Percentiles rank a stretch among this genome's conserved stretches.
Evolutionary conservation across 2,888 invertebrate species (phyloP).

Genomic region (Cheilosia impressa): DNA sequence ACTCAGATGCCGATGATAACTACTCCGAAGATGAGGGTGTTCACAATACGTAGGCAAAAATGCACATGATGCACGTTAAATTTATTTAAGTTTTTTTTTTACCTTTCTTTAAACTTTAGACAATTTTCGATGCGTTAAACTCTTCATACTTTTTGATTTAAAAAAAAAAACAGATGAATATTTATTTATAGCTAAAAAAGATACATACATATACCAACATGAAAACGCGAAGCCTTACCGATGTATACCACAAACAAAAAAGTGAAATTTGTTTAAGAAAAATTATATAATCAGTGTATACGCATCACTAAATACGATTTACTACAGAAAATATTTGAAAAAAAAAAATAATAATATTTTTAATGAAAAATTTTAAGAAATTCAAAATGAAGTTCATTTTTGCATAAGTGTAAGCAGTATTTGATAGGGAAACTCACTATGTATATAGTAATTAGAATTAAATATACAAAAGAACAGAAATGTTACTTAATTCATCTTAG

Average conservation of each 20-base stretch:
- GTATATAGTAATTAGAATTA: constrained; percentile 67
- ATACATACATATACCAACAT: constrained; percentile 67
- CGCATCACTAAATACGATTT: constrained; percentile 79
- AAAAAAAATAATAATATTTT: constrained; percentile 46
- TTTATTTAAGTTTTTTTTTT: constrained; percentile 46
- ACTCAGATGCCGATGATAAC: constrained; percentile 82
- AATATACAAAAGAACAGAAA: constrained; percentile 61
- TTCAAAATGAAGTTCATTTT: constrained; percentile 30
- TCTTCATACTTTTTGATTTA: constrained; percentile 33
- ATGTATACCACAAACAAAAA: constrained; percentile 81
- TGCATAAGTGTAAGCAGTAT: constrained; percentile 57
- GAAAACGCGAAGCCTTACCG: constrained; percentile 83
- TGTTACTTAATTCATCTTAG: constrained; percentile 73
- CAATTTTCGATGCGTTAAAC: constrained; percentile 62
- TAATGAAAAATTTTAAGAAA: constrained; percentile 33
- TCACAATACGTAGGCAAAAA: constrained; percentile 80
- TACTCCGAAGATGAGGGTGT: constrained; percentile 83
- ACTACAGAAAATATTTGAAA: constrained; percentile 65
- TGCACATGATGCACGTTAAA: constrained; percentile 39
- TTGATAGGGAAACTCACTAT: constrained; percentile 65
- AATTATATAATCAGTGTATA: constrained; percentile 69
- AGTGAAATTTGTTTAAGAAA: constrained; percentile 37
- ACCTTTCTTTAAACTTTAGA: constrained; percentile 36
- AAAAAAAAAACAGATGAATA: constrained; percentile 22
- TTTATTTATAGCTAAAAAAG: constrained; percentile 62